Conservation (phyloP, 2,888 invertebrate species). For the Caenorhabditis uteleia region DNA sequence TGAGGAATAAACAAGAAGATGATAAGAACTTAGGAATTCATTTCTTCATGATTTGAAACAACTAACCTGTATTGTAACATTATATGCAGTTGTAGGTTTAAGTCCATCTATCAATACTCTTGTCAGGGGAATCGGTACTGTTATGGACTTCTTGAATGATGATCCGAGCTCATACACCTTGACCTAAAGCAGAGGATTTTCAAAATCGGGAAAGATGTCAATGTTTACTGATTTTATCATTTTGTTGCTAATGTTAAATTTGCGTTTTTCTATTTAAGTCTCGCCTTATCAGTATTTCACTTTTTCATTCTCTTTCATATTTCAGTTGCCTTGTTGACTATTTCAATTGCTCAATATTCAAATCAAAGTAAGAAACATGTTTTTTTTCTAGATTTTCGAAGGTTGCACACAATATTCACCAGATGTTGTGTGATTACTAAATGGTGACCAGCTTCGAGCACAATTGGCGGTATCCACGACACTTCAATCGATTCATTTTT, state of each 20-base stretch:
- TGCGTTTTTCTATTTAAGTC: no score
- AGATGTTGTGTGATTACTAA: conserved; percentile 54
- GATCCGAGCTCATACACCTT: conserved; percentile 49
- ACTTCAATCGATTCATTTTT: conserved; percentile 48
- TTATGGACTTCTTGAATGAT: conserved; percentile 37
- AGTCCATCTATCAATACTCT: conserved; percentile 37
- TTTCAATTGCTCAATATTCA: background rate
- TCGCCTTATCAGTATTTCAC: no score
- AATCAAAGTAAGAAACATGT: no score
- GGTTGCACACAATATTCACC: conserved; percentile 29
- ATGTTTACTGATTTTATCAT: no score
- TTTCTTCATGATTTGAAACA: background rate
- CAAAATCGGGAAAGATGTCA: no score
- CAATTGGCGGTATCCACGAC: conserved; percentile 51
- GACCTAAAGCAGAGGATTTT: no score
- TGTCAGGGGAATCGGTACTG: conserved; percentile 50
- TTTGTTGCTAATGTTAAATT: no score
- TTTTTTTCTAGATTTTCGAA: background rate
- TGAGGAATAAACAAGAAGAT: no score
- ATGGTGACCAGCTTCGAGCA: conserved; percentile 43
- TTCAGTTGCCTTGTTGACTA: background rate
- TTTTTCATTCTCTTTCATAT: no score
- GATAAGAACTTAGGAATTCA: no score
- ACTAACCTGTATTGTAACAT: conserved; percentile 52
- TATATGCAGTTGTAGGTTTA: conserved; percentile 48